phyloP scores from a whole-genome alignment of 2,113 vertebrate species.

The Varanus salvator region DNA sequence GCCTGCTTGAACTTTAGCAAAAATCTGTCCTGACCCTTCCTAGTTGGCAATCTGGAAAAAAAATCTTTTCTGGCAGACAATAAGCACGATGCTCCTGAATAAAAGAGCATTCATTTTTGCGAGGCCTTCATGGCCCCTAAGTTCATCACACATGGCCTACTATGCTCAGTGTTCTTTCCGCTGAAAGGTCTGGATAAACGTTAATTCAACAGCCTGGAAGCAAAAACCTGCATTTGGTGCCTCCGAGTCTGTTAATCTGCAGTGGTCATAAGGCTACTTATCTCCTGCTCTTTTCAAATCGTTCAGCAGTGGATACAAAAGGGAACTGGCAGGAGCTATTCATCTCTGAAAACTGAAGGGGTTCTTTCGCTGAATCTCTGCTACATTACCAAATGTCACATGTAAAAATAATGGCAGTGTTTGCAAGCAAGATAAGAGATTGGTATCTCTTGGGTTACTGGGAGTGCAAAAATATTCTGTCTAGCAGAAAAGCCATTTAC shows the following conservation, averaged over 20 bases:
- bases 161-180: slow-evolving; percentile 45
- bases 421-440: slow-evolving; percentile 56
- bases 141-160: slow-evolving; percentile 41
- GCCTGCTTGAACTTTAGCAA: slow-evolving; percentile 35
- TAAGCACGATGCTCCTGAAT: slow-evolving; percentile 36
- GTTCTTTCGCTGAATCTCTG: not conserved
- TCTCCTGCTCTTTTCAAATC: slow-evolving; percentile 73
- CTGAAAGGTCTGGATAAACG: slow-evolving; percentile 60
- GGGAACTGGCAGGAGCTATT: slow-evolving; percentile 62
- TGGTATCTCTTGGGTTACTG: slow-evolving; percentile 45
- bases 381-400: slow-evolving; percentile 56
- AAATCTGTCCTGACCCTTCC: slow-evolving; percentile 16
- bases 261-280: slow-evolving; percentile 71
- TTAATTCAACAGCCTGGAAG: slow-evolving; percentile 64
- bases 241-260: slow-evolving; percentile 67
- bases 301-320: slow-evolving; percentile 59
- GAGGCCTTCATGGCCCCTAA: slow-evolving; percentile 41
- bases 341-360: slow-evolving; percentile 47
- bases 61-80: not conserved
- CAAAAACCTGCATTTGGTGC: not conserved
- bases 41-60: slow-evolving; percentile 4
- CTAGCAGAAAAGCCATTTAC: slow-evolving; percentile 36
- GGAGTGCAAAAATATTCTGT: slow-evolving; percentile 33
- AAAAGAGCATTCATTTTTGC: slow-evolving; percentile 40
- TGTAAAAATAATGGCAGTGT: slow-evolving; percentile 56